A percentile compares a stretch with the other conserved stretches of the same genome.
Conservation (phyloP, 2,888 invertebrate species). For the Iselma pallidipennis region DNA sequence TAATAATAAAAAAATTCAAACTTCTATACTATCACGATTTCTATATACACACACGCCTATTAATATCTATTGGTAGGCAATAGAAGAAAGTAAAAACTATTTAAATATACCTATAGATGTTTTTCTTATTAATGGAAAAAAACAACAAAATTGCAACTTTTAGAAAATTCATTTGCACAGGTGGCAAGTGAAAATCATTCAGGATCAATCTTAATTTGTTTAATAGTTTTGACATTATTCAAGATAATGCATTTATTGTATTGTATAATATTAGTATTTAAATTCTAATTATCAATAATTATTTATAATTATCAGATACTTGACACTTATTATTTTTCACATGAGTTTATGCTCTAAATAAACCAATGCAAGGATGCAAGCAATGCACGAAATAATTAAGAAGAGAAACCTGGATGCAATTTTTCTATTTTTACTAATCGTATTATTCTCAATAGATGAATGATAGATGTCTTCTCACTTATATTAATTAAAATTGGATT, state of each 20-base stretch:
- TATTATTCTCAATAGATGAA: neutral
- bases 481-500: neutral
- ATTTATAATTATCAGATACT: neutral
- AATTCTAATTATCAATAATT: neutral
- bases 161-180: neutral
- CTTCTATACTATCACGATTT: slow-evolving; percentile 9
- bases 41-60: neutral
- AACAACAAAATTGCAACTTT: neutral
- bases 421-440: neutral
- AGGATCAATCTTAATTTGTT: too few species aligned
- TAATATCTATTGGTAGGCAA: slow-evolving; percentile 1
- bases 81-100: slow-evolving; percentile 15
- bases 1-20: slow-evolving; percentile 5
- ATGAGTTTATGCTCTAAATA: neutral
- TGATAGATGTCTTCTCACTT: neutral
- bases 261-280: neutral
- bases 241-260: too few species aligned
- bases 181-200: too few species aligned
- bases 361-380: neutral
- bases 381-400: neutral
- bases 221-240: too few species aligned
- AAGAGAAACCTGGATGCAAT: neutral
- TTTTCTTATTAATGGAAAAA: neutral
- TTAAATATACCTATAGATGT: neutral
- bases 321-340: neutral